Conservation (phyloP, 2,888 invertebrate genomes). For the Ceraclea dissimilis region DNA sequence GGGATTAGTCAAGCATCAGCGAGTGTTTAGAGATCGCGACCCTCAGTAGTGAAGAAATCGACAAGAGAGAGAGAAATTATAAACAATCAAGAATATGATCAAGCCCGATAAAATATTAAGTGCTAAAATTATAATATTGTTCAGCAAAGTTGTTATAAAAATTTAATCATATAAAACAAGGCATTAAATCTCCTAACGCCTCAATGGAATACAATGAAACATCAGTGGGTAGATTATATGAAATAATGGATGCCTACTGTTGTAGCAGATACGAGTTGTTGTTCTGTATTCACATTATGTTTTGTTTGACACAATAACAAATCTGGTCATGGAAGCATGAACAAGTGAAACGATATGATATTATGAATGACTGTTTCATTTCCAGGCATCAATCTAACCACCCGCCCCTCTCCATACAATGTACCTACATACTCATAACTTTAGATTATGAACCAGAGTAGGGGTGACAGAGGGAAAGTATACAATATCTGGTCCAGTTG, state of each 20-base stretch:
- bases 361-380: conserved; percentile 24
- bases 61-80: too few species aligned
- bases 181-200: background rate
- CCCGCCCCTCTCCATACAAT: conserved; percentile 1
- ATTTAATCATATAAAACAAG: background rate
- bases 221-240: background rate
- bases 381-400: conserved; percentile 25
- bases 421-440: background rate
- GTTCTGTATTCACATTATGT: background rate
- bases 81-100: too few species aligned
- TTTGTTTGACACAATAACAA: conserved; percentile 2
- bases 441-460: conserved; percentile 15
- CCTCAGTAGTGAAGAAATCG: too few species aligned
- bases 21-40: too few species aligned
- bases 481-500: too few species aligned
- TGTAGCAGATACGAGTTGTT: background rate
- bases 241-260: background rate
- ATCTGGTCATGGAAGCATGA: conserved; percentile 21
- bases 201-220: background rate
- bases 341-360: conserved; percentile 24
- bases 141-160: background rate
- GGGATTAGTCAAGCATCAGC: too few species aligned
- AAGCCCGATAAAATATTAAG: too few species aligned
- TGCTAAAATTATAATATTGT: too few species aligned
- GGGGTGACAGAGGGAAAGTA: too few species aligned